Evolutionary conservation across 2,888 invertebrate genomes (phyloP), one percentile per base, ranked within the genome.

Genomic region (Agapostemon virescens): DNA sequence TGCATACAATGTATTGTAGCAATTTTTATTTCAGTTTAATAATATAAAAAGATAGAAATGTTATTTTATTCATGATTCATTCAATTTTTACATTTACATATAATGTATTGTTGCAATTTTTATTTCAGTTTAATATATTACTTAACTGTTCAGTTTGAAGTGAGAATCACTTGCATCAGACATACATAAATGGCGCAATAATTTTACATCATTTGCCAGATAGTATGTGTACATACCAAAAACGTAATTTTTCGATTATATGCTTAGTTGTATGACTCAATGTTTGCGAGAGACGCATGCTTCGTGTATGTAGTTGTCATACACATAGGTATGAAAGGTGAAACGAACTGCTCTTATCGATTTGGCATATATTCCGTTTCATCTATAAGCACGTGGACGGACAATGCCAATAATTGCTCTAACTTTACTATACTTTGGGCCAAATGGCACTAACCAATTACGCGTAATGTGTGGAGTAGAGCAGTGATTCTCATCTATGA

Each of bases 291-390:
- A 42, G 15, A 7, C 2, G 38, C 23, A 6, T 15, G 30, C 17
- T 17, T 55, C 23, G 58, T 15, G 49, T 11, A 49, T 23, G 17
- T 30, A 20, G 68, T 66, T 72, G 69, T 67, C 78, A 64, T 75
- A 72, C 61, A 75, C 4, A 67, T 42, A 63, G 33, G n/a, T 20
- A 33, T 45, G 30, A 69, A 40, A 42, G 40, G 69, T 74, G 30
- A 45, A 40, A 64, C 40, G 30, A 61, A 75, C 58, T 69, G 72
- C 63, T 38, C 63, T 36, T 89, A 91, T 90, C 90, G 91, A 91
- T 92, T 92, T 88, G 91, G 88, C 91, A 90, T 90, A 91, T 88
- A 91, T 91, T 90, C 86, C 75, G 81, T 84, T 49, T 77, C 87
- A 88, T 90, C 89, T 88, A 90, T 89, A 88, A 83, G 61, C 78